These are phyloP conservation scores for Ashinkailepas kermadecensis DNA, from an alignment of 2,888 invertebrate species.

Conservation along the genomic window DNA sequence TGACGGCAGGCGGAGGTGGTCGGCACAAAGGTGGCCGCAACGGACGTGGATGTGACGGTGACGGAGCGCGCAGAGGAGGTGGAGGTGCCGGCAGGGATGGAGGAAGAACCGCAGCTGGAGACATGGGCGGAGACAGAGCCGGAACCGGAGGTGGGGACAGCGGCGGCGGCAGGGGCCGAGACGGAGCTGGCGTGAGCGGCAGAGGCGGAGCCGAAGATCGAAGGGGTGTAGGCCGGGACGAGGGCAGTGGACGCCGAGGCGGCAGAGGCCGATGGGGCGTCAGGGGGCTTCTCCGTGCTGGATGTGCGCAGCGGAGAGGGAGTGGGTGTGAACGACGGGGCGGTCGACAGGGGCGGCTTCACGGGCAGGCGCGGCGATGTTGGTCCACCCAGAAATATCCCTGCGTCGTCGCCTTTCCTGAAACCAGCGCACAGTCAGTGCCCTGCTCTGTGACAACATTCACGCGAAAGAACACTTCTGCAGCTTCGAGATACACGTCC, in stretches of 20 bases:
- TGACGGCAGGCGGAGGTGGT: too few species aligned
- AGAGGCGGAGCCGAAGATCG: background rate
- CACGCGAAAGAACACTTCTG: too few species aligned
- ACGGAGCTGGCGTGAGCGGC: background rate
- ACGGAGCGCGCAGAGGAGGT: background rate
- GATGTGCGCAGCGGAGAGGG: background rate
- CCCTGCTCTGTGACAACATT: too few species aligned
- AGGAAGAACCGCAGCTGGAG: too few species aligned
- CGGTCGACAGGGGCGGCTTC: background rate
- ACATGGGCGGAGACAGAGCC: background rate
- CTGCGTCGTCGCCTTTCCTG: constrained; percentile 4
- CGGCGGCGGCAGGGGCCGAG: background rate
- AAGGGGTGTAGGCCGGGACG: background rate
- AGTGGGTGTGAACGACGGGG: background rate
- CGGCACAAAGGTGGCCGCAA: too few species aligned
- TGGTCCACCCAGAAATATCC: background rate
- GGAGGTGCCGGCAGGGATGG: background rate
- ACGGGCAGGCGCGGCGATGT: background rate
- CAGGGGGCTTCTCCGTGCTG: too few species aligned
- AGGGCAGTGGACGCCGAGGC: background rate
- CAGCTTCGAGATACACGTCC: too few species aligned
- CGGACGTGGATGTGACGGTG: background rate
- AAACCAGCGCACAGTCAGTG: background rate
- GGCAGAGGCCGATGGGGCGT: background rate
- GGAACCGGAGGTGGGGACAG: background rate